Evolutionary conservation across 2,888 invertebrate species (phyloP), one percentile per base, ranked within the genome.

Genomic region (Pteria penguin): DNA sequence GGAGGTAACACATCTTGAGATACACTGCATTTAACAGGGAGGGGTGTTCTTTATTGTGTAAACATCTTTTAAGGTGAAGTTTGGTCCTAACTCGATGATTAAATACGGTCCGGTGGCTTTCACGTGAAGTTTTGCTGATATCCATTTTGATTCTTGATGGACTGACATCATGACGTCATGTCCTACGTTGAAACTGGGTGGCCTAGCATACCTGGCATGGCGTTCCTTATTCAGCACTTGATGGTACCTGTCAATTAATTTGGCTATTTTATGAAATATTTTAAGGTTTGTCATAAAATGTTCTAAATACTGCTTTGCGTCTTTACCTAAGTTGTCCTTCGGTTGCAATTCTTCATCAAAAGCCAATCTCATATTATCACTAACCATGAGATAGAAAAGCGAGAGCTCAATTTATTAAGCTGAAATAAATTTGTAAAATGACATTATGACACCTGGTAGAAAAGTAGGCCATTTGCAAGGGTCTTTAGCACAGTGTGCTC

Each of bases 391-490:
- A 14, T 81, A 24, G 62, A 62, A 81, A 27, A 79, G 82, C 22
- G 76, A 67, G 22, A 33, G 72, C 18, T 75, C 72, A 26, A 76
- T 80, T n/a, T 73, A 66, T 57, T 75, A 76, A 26, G 70, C 67
- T 31, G 45, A 61, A 18, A 76, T 78, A 8, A 63, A 54, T 11
- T 69, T 68, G 26, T 81, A 18, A 14, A 79, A 75, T 3, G 83
- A 76, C 80, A 82, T 83, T 71, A 80, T 72, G 2, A 80, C 62
- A 45, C 75, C 72, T 22, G 79, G 80, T 8, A 80, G 22, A 11
- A 82, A 32, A 0, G 66, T 22, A 27, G 75, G 78, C 81, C 82
- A 83, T 36, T 81, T 79, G n/a, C n/a, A n/a, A n/a, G n/a, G n/a
- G 27, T 72, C 61, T 26, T 63, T 72, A 27, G 22, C 57, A 14